Percentiles rank a stretch among this genome's conserved stretches.
Conservation (phyloP, 2,113 vertebrate genomes). For the Jacana jacana region DNA sequence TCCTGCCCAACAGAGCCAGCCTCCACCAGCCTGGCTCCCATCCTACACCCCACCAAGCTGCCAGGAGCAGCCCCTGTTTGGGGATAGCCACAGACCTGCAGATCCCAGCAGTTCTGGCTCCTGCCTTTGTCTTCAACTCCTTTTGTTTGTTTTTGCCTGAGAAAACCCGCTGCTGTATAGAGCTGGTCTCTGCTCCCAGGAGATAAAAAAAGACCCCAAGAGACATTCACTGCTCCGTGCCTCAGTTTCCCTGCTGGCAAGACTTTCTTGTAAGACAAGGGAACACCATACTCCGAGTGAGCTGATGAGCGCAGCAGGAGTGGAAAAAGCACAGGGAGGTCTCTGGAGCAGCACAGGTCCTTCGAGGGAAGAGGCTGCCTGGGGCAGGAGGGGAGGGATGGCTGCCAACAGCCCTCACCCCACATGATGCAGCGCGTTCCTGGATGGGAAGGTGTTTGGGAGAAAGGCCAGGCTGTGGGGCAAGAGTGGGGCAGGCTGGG, state of each 20-base stretch:
- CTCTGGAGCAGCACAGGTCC: not conserved
- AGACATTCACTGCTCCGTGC: not conserved
- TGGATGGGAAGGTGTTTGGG: not conserved
- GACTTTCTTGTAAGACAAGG: not conserved
- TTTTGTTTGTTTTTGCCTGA: too few species aligned
- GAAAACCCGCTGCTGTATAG: not conserved
- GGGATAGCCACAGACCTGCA: not conserved
- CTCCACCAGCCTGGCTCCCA: not conserved
- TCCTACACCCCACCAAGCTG: fast-evolving
- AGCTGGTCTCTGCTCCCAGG: too few species aligned
- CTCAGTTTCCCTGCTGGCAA: not conserved
- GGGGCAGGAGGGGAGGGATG: not conserved
- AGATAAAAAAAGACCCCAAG: not conserved
- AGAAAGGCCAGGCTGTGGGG: fast-evolving
- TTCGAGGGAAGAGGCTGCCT: not conserved
- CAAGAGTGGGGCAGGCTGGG: not conserved
- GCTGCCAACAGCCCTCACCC: constrained; percentile 7
- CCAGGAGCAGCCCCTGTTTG: not conserved
- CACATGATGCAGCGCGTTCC: not conserved
- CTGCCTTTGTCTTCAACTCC: not conserved
- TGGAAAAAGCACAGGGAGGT: not conserved
- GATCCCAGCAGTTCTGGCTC: not conserved
- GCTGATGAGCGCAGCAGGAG: not conserved
- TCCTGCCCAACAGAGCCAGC: not conserved
- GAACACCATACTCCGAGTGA: fast-evolving